phyloP scores from a whole-genome alignment of 1,140 invertebrate genomes.

The Spodoptera frugiperda region DNA sequence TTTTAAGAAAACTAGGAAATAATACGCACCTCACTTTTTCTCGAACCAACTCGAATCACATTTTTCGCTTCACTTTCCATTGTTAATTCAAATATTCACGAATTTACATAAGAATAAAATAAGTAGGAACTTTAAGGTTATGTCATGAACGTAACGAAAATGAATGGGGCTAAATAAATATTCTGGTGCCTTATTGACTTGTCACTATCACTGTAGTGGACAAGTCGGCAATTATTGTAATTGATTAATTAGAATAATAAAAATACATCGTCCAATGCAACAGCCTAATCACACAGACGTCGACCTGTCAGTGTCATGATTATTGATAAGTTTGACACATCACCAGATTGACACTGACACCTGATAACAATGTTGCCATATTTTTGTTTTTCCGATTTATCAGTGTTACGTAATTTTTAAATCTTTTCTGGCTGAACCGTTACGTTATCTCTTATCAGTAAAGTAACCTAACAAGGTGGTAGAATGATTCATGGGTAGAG shows the following conservation, averaged over 20 bases:
- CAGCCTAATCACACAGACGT: slow-evolving; percentile 15
- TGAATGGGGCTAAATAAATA: slow-evolving; percentile 16
- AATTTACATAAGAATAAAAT: slow-evolving; percentile 53
- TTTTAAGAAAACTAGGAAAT: background rate
- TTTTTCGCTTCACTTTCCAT: slow-evolving; percentile 72
- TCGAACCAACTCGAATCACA: slow-evolving; percentile 79
- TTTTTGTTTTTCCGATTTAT: too few relatives aligned
- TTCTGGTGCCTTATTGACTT: slow-evolving; percentile 53
- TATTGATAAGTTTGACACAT: background rate
- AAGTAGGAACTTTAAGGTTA: slow-evolving; percentile 62
- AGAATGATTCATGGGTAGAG: too few relatives aligned
- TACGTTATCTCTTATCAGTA: too few relatives aligned
- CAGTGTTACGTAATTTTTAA: too few relatives aligned
- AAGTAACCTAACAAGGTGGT: too few relatives aligned
- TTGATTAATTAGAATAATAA: slow-evolving; percentile 33
- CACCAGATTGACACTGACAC: too few relatives aligned
- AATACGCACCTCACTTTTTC: slow-evolving; percentile 79
- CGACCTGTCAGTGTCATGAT: background rate
- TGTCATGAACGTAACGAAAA: slow-evolving; percentile 52
- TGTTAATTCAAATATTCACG: slow-evolving; percentile 52
- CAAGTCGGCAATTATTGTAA: slow-evolving; percentile 53
- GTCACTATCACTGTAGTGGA: slow-evolving; percentile 84
- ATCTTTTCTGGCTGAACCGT: too few relatives aligned
- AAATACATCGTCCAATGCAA: slow-evolving; percentile 10
- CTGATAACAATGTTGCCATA: slow-evolving; percentile 1